Base-by-base conservation (phyloP, 2,113 vertebrate species). In the Euleptes europaea region DNA sequence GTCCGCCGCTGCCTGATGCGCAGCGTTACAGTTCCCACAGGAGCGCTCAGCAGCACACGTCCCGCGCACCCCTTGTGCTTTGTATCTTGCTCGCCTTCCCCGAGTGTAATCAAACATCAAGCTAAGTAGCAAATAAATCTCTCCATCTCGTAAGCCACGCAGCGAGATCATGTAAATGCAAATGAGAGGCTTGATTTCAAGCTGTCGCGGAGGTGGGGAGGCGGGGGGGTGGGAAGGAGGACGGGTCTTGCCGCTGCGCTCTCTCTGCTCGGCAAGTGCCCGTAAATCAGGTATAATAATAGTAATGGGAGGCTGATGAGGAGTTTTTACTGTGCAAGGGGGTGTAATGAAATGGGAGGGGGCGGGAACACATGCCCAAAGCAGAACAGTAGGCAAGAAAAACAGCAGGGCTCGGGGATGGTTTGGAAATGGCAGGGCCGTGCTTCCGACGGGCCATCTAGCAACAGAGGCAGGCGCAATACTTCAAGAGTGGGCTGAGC, bases 161-260 rank as follows among this genome's bases (percentile, higher is more conserved):
- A 98, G 98, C 96, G 84, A 98, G 98, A 98, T 97, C 97, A 97
- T 98, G 98, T 98, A 97, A 97, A 98, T 99, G 98, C 98, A 98
- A 98, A 99, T 98, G 98, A 98, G 97, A 95, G 96, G 93, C 96
- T 97, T 97, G 97, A 97, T 97, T 98, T 98, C 97, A 97, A 97
- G 97, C 97, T 96, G 96, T 96, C 90, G 91, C 15, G 83, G 93
- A 96, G 97, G n/a, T n/a, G n/a, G 97, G 95, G 95, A 92, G 91
- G 90, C 76, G 91, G 92, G 89, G 90, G 93, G n/a, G n/a, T n/a
- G n/a, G 84, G 44, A 15, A 15, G 17, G 31, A 28, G 15, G 33
- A 10, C 79, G 93, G 95, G 86, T 95, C 93, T 76, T 91, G 93
- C 96, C 90, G 92, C 94, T 0, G 1, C 92, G 91, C 88, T 89